Conservation (phyloP, 2,113 vertebrate genomes). For the Aspiorhynchus laticeps region DNA sequence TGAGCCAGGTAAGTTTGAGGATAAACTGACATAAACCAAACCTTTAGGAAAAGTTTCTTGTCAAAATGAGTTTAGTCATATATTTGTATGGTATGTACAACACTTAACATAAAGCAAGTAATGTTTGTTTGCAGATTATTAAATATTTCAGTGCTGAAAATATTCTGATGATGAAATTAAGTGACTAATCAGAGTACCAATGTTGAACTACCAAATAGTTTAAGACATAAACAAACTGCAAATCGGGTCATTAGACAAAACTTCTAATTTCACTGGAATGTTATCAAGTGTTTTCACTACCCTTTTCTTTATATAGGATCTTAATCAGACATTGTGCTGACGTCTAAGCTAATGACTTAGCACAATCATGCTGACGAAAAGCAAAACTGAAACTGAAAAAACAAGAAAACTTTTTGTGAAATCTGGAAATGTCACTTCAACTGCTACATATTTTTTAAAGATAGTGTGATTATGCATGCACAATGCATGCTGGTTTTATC, state of each 20-base stretch:
- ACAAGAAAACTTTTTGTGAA: not conserved
- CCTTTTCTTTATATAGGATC: not conserved
- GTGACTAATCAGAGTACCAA: not conserved
- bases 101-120: no score
- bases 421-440: not conserved
- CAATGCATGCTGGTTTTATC: no score
- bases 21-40: not conserved
- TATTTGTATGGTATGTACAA: no score
- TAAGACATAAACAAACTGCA: not conserved
- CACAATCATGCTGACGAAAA: not conserved
- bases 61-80: not conserved
- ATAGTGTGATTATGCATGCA: not conserved
- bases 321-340: not conserved
- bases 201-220: not conserved
- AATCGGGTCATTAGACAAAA: not conserved
- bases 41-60: not conserved
- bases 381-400: not conserved
- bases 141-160: not conserved
- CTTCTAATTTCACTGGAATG: not conserved
- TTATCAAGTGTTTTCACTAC: conserved; percentile 2
- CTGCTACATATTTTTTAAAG: not conserved
- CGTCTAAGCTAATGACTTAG: not conserved
- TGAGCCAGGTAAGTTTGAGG: not conserved
- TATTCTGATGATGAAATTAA: not conserved
- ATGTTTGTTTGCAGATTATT: not conserved